A percentile compares a stretch with the other conserved stretches of the same genome.
These are phyloP conservation scores for Orientallactaga bullata DNA, from an alignment of 2,113 vertebrate genomes.

Conservation along the genomic window DNA sequence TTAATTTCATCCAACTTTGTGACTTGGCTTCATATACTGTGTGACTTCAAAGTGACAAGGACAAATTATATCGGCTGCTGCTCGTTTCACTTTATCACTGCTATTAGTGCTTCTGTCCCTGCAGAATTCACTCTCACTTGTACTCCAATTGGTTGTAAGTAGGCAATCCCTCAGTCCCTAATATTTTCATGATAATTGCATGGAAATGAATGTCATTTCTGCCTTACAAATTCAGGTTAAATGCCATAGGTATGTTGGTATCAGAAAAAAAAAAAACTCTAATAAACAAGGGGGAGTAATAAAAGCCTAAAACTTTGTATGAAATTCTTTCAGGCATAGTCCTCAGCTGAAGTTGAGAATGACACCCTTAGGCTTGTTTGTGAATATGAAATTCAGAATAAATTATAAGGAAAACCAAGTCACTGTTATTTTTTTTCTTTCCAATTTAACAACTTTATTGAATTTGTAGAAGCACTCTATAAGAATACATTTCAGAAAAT, in stretches of 20 bases:
- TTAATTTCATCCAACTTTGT: not conserved
- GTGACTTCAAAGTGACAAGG: not conserved
- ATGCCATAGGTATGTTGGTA: not conserved
- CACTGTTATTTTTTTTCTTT: not conserved
- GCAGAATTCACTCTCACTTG: not conserved
- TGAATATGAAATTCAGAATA: not conserved
- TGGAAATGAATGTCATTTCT: not conserved
- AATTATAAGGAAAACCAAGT: not conserved
- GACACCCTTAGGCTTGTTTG: not conserved
- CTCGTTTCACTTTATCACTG: not conserved
- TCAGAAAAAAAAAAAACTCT: not conserved
- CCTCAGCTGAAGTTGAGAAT: not conserved
- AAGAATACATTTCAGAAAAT: constrained; percentile 69
- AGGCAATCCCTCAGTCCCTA: too few relatives aligned
- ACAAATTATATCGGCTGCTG: too few relatives aligned
- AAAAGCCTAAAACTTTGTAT: not conserved
- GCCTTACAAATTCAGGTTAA: not conserved
- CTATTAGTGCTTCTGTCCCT: not conserved
- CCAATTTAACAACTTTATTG: constrained; percentile 78
- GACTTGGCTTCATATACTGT: not conserved
- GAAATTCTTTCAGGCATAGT: not conserved
- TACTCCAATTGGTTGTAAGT: not conserved
- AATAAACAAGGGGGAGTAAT: not conserved
- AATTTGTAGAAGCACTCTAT: constrained; percentile 77
- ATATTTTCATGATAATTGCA: not conserved